A percentile compares a stretch with the other conserved stretches of the same genome.
Evolutionary conservation across 2,113 vertebrate species (phyloP).

Genomic region (human (Homo sapiens)): DNA sequence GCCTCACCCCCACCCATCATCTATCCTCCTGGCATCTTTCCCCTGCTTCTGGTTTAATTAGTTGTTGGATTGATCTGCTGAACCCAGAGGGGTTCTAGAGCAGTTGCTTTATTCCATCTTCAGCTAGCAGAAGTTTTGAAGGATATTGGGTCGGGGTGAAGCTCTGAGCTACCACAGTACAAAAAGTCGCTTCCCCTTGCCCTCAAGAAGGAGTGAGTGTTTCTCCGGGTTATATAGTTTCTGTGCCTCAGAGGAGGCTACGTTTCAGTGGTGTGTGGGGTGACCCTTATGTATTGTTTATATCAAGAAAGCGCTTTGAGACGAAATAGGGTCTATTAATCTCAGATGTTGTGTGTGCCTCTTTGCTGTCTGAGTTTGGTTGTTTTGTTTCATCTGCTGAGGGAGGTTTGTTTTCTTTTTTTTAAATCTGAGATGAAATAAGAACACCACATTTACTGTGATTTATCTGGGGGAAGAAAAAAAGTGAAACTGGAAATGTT

Average conservation of each 20-base stretch:
- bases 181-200: neutral
- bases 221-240: constrained; percentile 13
- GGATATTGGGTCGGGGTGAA: neutral
- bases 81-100: neutral
- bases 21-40: neutral
- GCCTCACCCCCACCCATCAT: neutral
- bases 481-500: constrained; percentile 61
- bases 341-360: neutral
- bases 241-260: constrained; percentile 6
- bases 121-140: neutral
- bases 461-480: constrained; percentile 69
- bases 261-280: constrained; percentile 28
- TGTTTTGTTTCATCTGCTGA: constrained; percentile 65
- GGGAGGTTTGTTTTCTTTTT: constrained; percentile 26
- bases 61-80: neutral
- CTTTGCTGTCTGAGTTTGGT: constrained; percentile 12
- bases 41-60: neutral
- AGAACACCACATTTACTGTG: constrained; percentile 46
- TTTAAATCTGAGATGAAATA: constrained; percentile 59
- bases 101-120: neutral
- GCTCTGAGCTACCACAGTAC: neutral
- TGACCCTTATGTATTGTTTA: constrained; percentile 54
- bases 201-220: neutral
- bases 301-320: constrained; percentile 61
- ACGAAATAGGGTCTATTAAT: constrained; percentile 64